Conservation (phyloP, 2,797 vertebrate species). For the Acipenser transmontanus region DNA sequence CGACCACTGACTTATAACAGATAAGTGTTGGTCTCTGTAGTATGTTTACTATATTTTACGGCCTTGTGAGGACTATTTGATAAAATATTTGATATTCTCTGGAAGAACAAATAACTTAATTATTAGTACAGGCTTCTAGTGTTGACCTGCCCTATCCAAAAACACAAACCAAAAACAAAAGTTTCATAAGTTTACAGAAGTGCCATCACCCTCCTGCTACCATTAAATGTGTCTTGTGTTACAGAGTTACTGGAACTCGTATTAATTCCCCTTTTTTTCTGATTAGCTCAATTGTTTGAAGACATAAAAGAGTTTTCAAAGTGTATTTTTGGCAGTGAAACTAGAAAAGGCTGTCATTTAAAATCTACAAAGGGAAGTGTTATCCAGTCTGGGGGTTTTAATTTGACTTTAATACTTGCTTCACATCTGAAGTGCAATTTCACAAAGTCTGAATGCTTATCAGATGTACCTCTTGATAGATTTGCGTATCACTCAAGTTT, state of each 20-base stretch:
- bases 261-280: conserved; percentile 24
- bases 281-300: conserved; percentile 23
- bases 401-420: conserved; percentile 43
- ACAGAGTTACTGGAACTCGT: conserved; percentile 29
- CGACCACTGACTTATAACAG: too few species aligned
- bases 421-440: conserved; percentile 36
- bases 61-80: too few species aligned
- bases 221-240: conserved; percentile 12
- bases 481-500: conserved; percentile 31
- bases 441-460: conserved; percentile 39
- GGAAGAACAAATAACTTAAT: too few species aligned
- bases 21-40: too few species aligned
- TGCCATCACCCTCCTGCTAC: conserved; percentile 5
- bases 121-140: too few species aligned
- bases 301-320: conserved; percentile 32
- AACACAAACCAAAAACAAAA: not conserved
- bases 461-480: conserved; percentile 38
- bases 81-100: too few species aligned
- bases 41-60: too few species aligned
- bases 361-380: conserved; percentile 41
- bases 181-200: conserved; percentile 12
- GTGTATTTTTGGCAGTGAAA: conserved; percentile 28
- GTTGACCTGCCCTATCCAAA: too few species aligned
- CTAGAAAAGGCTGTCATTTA: conserved; percentile 24
- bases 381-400: conserved; percentile 31